Conservation (phyloP, 2,888 invertebrate genomes). For the Linyphia triangularis region DNA sequence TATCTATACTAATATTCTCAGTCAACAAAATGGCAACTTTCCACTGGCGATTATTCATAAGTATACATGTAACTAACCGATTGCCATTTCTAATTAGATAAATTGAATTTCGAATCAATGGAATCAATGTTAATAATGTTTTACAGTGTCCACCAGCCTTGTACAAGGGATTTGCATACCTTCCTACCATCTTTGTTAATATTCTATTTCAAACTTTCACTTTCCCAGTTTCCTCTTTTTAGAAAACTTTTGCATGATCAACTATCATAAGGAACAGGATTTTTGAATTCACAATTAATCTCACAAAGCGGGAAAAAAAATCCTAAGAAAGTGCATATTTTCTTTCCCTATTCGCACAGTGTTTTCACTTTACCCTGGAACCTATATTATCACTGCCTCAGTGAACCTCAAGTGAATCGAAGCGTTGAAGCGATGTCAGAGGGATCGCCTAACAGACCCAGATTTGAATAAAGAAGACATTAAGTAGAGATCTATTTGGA, state of each 20-base stretch:
- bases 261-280: not conserved
- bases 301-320: not conserved
- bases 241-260: not conserved
- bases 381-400: not conserved
- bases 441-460: not conserved
- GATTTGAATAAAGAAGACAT: not conserved
- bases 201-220: too few relatives aligned
- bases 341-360: not conserved
- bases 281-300: not conserved
- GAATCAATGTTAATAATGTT: too few relatives aligned
- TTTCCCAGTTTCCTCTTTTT: too few relatives aligned
- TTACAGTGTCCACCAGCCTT: too few relatives aligned
- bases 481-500: not conserved
- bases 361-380: not conserved
- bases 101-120: too few relatives aligned
- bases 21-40: too few relatives aligned
- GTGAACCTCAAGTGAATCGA: not conserved
- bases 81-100: too few relatives aligned
- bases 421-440: not conserved
- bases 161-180: too few relatives aligned
- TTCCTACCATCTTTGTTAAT: too few relatives aligned
- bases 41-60: too few relatives aligned
- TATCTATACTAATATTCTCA: too few relatives aligned
- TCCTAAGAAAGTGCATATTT: not conserved
- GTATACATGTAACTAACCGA: too few relatives aligned